phyloP scores from a whole-genome alignment of 2,113 vertebrate species.

The Lagopus muta region DNA sequence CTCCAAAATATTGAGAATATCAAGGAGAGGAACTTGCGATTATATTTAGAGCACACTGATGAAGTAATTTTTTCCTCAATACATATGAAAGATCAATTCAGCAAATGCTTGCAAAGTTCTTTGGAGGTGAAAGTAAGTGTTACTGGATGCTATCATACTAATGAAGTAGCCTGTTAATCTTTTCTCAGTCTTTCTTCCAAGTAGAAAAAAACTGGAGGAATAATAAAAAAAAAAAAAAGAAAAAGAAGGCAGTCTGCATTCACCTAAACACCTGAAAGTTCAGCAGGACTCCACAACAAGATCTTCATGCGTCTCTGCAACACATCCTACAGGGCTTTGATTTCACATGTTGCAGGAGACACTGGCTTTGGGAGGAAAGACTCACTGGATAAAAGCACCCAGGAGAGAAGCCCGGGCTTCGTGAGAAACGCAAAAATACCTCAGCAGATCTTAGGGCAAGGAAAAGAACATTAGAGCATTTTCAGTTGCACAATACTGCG shows the following conservation, averaged over 20 bases:
- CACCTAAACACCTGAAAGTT: rapidly evolving
- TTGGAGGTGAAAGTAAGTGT: background rate
- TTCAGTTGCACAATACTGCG: background rate
- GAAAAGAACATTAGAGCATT: background rate
- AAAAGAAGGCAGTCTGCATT: background rate
- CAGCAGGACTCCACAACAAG: background rate
- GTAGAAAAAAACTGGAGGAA: background rate
- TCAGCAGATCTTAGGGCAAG: background rate
- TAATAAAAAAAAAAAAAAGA: background rate
- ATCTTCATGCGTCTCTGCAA: rapidly evolving
- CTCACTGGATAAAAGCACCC: background rate
- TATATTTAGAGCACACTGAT: background rate
- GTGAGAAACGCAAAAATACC: background rate
- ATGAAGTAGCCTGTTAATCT: background rate
- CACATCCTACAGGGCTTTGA: background rate
- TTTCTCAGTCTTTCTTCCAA: background rate
- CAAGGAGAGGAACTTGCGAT: background rate
- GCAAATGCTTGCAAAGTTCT: background rate
- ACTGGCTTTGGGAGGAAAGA: background rate
- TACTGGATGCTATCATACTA: background rate
- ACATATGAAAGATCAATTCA: background rate
- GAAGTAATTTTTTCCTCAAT: background rate
- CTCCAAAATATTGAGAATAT: background rate
- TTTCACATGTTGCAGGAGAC: background rate
- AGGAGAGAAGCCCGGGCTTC: background rate